These are phyloP conservation scores for Oasisia sp. DNA, from an alignment of 2,888 invertebrate species.

Conservation along the genomic window DNA sequence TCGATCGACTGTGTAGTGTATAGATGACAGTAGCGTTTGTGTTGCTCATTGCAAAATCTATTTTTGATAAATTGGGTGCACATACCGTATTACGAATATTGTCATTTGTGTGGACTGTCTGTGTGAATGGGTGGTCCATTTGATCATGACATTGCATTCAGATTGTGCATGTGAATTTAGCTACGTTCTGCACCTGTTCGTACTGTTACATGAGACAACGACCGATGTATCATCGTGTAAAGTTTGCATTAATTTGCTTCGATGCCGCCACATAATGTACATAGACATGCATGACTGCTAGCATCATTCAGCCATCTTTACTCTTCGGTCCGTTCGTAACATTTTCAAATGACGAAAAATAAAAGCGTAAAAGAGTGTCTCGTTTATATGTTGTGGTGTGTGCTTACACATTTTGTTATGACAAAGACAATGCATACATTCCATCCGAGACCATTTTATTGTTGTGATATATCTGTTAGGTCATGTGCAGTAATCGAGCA, in stretches of 20 bases:
- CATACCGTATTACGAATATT: neutral
- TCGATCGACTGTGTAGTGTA: neutral
- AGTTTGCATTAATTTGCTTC: constrained; percentile 17
- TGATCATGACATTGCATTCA: neutral
- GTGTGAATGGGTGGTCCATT: neutral
- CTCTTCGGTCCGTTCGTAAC: neutral
- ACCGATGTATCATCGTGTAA: constrained; percentile 13
- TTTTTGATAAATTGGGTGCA: constrained; percentile 17
- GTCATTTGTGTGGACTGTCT: no score
- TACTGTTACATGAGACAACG: neutral
- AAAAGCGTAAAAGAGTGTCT: neutral
- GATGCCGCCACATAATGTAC: constrained; percentile 1
- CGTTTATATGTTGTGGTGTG: neutral
- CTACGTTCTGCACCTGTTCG: neutral
- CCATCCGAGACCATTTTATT: constrained; percentile 6
- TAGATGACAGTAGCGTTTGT: neutral
- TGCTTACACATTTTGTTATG: neutral
- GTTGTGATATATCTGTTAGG: neutral
- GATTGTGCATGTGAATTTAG: neutral
- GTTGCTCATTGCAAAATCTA: constrained; percentile 17
- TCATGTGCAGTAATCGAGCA: neutral
- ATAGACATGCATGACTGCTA: neutral
- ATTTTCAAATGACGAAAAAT: neutral
- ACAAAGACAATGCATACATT: neutral
- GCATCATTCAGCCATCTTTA: constrained; percentile 17